Percentiles rank a stretch among this genome's conserved stretches.
phyloP scores from a whole-genome alignment of 2,797 vertebrate species.

The Botia kubotai region DNA sequence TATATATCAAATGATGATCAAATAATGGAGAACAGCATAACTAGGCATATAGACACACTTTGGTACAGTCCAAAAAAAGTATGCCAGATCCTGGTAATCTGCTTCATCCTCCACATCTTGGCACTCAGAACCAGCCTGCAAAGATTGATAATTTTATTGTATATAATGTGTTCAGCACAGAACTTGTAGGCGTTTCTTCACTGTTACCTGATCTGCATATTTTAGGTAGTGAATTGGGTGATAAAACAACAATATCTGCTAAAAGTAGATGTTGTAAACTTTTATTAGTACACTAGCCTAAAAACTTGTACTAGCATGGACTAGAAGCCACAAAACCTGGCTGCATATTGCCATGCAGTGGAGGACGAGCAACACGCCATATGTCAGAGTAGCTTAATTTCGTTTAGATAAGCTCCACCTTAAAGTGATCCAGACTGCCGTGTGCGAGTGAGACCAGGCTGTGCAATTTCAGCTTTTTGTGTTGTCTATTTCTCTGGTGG shows the following conservation, averaged over 20 bases:
- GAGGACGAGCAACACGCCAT: neutral
- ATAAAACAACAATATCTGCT: neutral
- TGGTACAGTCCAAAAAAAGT: neutral
- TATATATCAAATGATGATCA: neutral
- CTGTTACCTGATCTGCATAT: neutral
- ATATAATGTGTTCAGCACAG: neutral
- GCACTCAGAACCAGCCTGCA: neutral
- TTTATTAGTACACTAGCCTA: neutral
- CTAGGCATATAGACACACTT: neutral
- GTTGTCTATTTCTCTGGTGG: constrained; percentile 71
- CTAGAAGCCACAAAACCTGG: neutral
- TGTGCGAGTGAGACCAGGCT: neutral
- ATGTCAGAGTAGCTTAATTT: constrained; percentile 6
- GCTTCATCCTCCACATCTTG: neutral
- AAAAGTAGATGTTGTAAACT: neutral
- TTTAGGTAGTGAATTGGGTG: neutral
- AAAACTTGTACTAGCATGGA: neutral
- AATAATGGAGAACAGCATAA: neutral
- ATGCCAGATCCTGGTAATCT: neutral
- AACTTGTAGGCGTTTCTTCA: neutral
- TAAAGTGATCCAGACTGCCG: constrained; percentile 24
- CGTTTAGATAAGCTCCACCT: constrained; percentile 17
- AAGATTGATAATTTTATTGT: neutral
- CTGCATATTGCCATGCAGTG: neutral
- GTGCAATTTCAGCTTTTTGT: constrained; percentile 33